These are phyloP conservation scores for Drosophila imparisetae DNA, from an alignment of 2,888 invertebrate species.

Conservation along the genomic window DNA sequence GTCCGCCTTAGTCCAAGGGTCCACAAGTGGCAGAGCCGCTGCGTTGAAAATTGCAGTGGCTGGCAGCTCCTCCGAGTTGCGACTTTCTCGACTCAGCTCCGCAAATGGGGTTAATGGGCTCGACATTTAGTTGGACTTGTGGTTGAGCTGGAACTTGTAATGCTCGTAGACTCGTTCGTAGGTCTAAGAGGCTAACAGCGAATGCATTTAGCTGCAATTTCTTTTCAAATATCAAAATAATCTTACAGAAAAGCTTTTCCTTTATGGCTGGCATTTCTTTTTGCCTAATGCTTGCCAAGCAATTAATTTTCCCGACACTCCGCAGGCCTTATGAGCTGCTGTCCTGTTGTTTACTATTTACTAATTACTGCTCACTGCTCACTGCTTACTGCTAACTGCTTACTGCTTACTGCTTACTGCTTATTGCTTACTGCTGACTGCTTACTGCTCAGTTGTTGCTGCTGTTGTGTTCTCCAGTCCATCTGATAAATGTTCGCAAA, in stretches of 20 bases:
- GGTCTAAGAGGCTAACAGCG: slow-evolving; percentile 26
- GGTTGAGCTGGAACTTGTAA: not conserved
- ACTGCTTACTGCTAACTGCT: not conserved
- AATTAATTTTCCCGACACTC: slow-evolving; percentile 56
- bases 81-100: slow-evolving; percentile 22
- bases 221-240: slow-evolving; percentile 52
- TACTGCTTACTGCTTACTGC: not conserved
- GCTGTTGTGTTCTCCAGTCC: slow-evolving; percentile 38
- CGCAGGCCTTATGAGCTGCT: slow-evolving; percentile 9
- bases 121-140: slow-evolving; percentile 21
- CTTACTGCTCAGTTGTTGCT: not conserved
- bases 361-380: not conserved
- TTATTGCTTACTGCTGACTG: not conserved
- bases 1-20: not conserved
- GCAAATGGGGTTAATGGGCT: slow-evolving; percentile 56
- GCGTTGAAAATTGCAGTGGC: slow-evolving; percentile 19
- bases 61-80: slow-evolving; percentile 31
- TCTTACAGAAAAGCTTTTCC: slow-evolving; percentile 50
- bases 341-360: slow-evolving; percentile 5
- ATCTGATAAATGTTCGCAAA: slow-evolving; percentile 46
- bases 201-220: slow-evolving; percentile 57
- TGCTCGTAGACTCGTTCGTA: not conserved
- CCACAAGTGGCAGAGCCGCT: slow-evolving; percentile 5
- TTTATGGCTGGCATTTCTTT: slow-evolving; percentile 39
- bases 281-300: slow-evolving; percentile 37